Percentiles rank a stretch among this genome's conserved stretches.
Evolutionary conservation across 2,888 invertebrate species (phyloP).

Genomic region (Standfussiana lucernea): DNA sequence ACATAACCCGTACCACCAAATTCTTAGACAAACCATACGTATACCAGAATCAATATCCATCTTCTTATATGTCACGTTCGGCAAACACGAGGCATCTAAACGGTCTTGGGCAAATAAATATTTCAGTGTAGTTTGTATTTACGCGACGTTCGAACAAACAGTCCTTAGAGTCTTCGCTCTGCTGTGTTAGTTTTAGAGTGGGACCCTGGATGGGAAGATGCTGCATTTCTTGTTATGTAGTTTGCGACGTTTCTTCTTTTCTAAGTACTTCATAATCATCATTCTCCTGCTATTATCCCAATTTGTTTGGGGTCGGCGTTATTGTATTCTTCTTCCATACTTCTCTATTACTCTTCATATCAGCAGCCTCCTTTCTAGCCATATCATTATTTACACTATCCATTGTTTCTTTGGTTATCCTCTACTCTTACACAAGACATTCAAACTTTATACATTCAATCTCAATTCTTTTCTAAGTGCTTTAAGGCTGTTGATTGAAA

Average conservation of each 20-base stretch:
- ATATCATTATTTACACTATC: too few species aligned
- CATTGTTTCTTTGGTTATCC: too few species aligned
- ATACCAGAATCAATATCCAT: conserved; percentile 69
- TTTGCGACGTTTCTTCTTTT: not conserved
- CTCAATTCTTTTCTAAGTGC: too few species aligned
- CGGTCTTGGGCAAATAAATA: conserved; percentile 74
- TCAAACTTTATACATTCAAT: too few species aligned
- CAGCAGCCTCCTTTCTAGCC: too few species aligned
- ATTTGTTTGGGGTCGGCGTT: too few species aligned
- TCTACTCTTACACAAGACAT: too few species aligned
- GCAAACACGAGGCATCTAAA: conserved; percentile 73
- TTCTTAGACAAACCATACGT: conserved; percentile 68
- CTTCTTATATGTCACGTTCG: conserved; percentile 75
- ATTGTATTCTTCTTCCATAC: too few species aligned
- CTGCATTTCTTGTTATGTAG: conserved; percentile 45
- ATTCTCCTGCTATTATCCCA: too few species aligned
- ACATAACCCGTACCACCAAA: conserved; percentile 59
- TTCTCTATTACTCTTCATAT: too few species aligned
- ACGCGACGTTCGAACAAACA: conserved; percentile 66
- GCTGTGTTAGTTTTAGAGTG: conserved; percentile 65
- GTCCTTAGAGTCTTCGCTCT: conserved; percentile 54
- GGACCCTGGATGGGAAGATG: conserved; percentile 12
- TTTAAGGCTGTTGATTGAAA: not conserved
- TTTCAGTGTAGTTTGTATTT: conserved; percentile 75
- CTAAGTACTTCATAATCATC: too few species aligned